phyloP scores from a whole-genome alignment of 2,113 vertebrate species.

The Ariopsis seemanni region DNA sequence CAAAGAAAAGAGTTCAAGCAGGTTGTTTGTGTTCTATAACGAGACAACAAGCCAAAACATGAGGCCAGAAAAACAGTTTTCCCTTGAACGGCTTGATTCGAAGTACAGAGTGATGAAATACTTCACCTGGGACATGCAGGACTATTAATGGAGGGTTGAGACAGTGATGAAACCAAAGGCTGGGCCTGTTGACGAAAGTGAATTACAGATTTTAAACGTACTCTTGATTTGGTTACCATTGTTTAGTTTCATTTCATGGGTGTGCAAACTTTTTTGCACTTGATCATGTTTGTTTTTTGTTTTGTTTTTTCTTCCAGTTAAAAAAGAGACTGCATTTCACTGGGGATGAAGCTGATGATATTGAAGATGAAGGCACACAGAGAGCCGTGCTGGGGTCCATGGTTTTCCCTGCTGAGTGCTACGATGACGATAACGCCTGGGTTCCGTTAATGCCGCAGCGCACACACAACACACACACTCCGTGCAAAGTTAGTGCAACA shows the following conservation, averaged over 20 bases:
- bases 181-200: no score
- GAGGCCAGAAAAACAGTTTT: no score
- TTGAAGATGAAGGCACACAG: neutral
- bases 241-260: no score
- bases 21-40: neutral
- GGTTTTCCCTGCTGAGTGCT: constrained; percentile 55
- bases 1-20: neutral
- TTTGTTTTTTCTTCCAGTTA: constrained; percentile 50
- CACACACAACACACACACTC: constrained; percentile 32
- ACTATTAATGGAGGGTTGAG: no score
- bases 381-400: constrained; percentile 54
- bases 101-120: no score
- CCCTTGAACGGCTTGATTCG: no score
- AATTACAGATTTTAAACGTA: no score
- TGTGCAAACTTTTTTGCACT: no score
- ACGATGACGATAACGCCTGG: constrained; percentile 56
- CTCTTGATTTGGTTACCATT: no score
- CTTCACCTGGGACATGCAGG: neutral
- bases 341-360: constrained; percentile 36
- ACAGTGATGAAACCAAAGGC: no score
- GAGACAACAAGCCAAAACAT: neutral
- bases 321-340: constrained; percentile 60
- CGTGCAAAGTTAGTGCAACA: constrained; percentile 36
- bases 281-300: no score
- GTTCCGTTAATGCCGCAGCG: constrained; percentile 40